Conservation (phyloP, 2,888 invertebrate species). For the Chalcosyrphus nemorum region DNA sequence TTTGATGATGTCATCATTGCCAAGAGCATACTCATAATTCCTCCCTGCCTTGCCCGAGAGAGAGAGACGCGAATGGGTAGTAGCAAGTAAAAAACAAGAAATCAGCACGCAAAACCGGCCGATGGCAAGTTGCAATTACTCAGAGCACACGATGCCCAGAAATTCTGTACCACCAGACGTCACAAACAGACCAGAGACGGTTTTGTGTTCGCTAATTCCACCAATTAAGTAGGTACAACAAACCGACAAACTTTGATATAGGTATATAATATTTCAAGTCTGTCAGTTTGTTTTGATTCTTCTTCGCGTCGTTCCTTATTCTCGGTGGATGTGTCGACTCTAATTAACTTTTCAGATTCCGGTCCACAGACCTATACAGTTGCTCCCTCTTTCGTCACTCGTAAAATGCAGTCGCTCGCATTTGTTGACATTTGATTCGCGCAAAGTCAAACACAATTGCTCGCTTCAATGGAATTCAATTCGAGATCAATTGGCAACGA, state of each 20-base stretch:
- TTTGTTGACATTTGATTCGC: not conserved
- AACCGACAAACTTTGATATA: conserved; percentile 39
- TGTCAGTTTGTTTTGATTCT: conserved; percentile 44
- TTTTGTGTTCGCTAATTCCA: conserved; percentile 37
- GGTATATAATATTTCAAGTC: conserved; percentile 5
- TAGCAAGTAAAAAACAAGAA: conserved; percentile 12
- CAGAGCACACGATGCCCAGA: not conserved
- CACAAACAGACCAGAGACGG: not conserved
- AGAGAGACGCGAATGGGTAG: not conserved
- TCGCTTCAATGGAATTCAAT: not conserved
- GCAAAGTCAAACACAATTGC: conserved; percentile 14
- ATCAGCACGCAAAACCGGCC: conserved; percentile 29
- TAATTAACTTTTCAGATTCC: conserved; percentile 45
- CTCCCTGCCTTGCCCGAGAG: not conserved
- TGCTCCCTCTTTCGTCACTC: not conserved
- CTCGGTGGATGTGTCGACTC: not conserved
- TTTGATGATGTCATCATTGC: conserved; percentile 66
- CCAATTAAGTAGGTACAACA: conserved; percentile 53
- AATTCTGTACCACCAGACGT: not conserved
- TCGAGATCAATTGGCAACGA: not conserved
- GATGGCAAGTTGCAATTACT: conserved; percentile 45
- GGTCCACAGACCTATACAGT: not conserved
- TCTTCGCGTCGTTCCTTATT: not conserved
- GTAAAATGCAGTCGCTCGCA: not conserved
- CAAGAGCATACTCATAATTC: conserved; percentile 11